Evolutionary conservation across 2,797 vertebrate species (phyloP).

Genomic region (Iguana delicatissima): DNA sequence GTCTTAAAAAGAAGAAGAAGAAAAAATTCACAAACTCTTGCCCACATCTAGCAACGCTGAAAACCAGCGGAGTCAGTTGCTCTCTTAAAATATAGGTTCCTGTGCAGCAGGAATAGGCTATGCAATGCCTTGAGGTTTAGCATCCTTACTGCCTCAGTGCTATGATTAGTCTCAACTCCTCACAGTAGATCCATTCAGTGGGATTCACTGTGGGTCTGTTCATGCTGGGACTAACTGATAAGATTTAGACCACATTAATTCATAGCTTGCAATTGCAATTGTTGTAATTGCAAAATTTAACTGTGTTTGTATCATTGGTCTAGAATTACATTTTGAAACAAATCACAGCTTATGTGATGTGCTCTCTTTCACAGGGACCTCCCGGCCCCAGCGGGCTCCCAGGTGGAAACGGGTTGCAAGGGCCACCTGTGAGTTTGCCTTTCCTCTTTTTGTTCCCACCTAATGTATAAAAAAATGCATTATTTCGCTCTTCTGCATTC

Average conservation of each 20-base stretch:
- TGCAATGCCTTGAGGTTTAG: neutral
- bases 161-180: too few relatives aligned
- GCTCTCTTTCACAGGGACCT: slow-evolving; percentile 85
- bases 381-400: slow-evolving; percentile 91
- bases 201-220: too few relatives aligned
- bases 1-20: too few relatives aligned
- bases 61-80: neutral
- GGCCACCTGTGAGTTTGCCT: slow-evolving; percentile 86
- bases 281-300: neutral
- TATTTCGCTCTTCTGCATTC: neutral
- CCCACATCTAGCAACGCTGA: neutral
- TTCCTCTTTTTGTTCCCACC: neutral
- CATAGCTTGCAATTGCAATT: neutral
- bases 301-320: neutral
- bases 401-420: slow-evolving; percentile 90
- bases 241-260: neutral
- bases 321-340: neutral
- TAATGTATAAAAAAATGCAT: neutral
- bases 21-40: neutral
- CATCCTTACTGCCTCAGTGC: neutral
- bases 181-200: too few relatives aligned
- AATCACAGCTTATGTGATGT: neutral
- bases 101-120: neutral
- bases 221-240: too few relatives aligned
- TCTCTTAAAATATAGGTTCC: neutral